These are phyloP conservation scores for Cuniculus paca DNA, from an alignment of 2,797 vertebrate species.

Conservation along the genomic window DNA sequence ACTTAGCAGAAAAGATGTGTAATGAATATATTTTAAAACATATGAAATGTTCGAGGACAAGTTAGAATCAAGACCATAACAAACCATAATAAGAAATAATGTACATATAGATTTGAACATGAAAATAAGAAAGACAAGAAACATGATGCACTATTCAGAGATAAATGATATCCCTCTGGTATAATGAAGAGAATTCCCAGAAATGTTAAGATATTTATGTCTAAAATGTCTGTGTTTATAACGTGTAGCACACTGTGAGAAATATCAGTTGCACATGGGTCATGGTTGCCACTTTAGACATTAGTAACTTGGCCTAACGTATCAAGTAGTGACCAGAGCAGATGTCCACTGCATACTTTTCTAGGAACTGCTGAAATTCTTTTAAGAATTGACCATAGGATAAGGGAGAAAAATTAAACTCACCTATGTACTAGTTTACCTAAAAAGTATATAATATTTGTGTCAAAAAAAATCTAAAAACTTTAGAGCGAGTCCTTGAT, in stretches of 20 bases:
- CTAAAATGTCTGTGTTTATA: constrained; percentile 7
- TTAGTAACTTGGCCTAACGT: not conserved
- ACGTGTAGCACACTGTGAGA: not conserved
- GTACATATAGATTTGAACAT: not conserved
- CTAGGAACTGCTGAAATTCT: not conserved
- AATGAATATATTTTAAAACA: not conserved
- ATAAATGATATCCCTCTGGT: not conserved
- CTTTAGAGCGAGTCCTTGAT: not conserved
- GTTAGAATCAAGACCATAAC: not conserved
- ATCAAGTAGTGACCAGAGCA: not conserved
- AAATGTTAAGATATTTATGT: constrained; percentile 39
- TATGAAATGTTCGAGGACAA: constrained; percentile 4
- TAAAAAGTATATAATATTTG: not conserved
- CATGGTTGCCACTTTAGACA: not conserved
- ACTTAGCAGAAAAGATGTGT: not conserved
- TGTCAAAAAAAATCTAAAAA: not conserved
- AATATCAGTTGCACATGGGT: not conserved
- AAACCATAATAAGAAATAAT: not conserved
- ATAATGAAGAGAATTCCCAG: not conserved
- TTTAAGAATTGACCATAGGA: not conserved
- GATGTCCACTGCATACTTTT: not conserved
- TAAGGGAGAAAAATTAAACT: constrained; percentile 33
- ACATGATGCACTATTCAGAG: not conserved
- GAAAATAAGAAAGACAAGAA: not conserved
- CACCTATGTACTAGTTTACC: not conserved